Evolutionary conservation across 1,140 invertebrate genomes (phyloP).

Genomic region (Pogonomyrmex californicus): DNA sequence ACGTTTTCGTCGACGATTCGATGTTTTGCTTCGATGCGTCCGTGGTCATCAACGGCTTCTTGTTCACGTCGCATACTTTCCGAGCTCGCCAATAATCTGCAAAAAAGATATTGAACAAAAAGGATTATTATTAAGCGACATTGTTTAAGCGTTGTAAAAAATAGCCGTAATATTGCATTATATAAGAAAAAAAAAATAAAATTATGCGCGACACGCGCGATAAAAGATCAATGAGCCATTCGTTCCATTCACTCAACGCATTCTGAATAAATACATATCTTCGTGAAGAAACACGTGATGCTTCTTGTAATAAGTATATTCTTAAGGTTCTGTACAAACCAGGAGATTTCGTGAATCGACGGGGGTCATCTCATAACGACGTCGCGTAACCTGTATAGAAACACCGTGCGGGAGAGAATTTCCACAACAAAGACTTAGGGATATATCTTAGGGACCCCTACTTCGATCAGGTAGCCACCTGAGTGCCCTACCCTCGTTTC

Average conservation of each 20-base stretch:
- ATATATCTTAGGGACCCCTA: slow-evolving; percentile 74
- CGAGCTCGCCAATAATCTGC: slow-evolving; percentile 84
- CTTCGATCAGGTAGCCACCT: slow-evolving; percentile 83
- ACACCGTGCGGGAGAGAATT: slow-evolving; percentile 73
- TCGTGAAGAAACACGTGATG: background rate
- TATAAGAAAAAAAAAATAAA: background rate
- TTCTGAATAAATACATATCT: slow-evolving; percentile 26
- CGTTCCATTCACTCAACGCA: background rate
- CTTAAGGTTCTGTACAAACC: background rate
- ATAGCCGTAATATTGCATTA: background rate
- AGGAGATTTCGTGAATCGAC: background rate
- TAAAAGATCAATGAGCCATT: background rate
- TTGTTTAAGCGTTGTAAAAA: background rate
- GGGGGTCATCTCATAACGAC: slow-evolving; percentile 44
- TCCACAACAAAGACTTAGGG: slow-evolving; percentile 82
- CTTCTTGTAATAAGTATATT: slow-evolving; percentile 39
- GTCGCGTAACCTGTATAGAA: slow-evolving; percentile 56
- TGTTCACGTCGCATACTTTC: slow-evolving; percentile 79
- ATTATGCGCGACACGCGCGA: background rate
- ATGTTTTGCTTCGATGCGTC: slow-evolving; percentile 70
- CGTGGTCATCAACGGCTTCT: slow-evolving; percentile 76
- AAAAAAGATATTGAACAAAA: slow-evolving; percentile 70
- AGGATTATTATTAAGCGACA: background rate
- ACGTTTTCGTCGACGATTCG: slow-evolving; percentile 72
- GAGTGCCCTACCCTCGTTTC: slow-evolving; percentile 69